Evolutionary conservation across 2,113 vertebrate species (phyloP).

Genomic region (Sapayoa aenigma): DNA sequence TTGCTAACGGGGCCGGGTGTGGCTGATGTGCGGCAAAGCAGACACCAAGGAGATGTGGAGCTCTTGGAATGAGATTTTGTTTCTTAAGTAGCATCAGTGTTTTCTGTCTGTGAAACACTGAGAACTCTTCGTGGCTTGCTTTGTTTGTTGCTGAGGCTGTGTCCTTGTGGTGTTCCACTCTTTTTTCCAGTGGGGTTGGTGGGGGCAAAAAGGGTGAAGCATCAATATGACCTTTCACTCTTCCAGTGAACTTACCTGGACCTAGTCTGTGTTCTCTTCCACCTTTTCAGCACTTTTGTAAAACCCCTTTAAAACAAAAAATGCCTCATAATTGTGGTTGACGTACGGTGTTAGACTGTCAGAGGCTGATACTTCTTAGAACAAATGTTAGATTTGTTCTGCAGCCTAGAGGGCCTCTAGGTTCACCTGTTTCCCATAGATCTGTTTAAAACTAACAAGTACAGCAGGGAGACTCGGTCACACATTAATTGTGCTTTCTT

Average conservation of each 20-base stretch:
- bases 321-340: not conserved
- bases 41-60: not conserved
- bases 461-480: not conserved
- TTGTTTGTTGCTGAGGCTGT: not conserved
- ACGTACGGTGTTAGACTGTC: rapidly evolving
- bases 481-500: not conserved
- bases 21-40: not conserved
- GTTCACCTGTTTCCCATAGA: not conserved
- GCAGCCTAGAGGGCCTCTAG: not conserved
- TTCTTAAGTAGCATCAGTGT: not conserved
- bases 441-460: not conserved
- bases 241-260: not conserved
- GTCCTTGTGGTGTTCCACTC: not conserved
- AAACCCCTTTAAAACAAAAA: not conserved
- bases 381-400: not conserved
- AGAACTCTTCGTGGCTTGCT: not conserved
- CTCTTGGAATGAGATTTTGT: not conserved
- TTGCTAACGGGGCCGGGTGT: not conserved
- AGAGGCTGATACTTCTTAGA: not conserved
- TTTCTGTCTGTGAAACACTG: not conserved
- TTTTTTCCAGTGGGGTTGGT: not conserved
- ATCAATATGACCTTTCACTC: not conserved
- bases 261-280: not conserved
- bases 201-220: rapidly evolving
- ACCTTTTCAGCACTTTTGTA: not conserved